phyloP scores from a whole-genome alignment of 2,113 vertebrate genomes.

The Phocoena phocoena region DNA sequence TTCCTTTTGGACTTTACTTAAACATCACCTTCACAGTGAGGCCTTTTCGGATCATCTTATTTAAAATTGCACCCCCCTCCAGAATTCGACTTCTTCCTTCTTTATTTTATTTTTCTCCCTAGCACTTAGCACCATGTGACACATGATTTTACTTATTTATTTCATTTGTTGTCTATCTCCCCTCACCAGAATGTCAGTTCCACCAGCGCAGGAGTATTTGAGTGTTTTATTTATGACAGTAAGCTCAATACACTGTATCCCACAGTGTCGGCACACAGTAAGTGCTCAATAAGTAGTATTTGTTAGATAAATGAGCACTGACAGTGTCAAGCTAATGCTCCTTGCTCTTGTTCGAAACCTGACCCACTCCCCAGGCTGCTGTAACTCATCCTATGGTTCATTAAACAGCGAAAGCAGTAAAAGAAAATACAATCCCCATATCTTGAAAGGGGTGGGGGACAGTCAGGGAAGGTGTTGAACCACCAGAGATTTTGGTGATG shows the following conservation, averaged over 20 bases:
- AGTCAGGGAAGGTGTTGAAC: background rate
- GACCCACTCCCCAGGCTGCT: background rate
- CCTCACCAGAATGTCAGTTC: background rate
- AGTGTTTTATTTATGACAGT: background rate
- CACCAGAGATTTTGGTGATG: fast-evolving
- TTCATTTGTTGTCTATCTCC: background rate
- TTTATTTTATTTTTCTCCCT: background rate
- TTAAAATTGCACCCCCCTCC: background rate
- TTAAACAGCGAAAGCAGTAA: background rate
- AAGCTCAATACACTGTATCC: background rate
- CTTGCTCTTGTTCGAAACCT: background rate
- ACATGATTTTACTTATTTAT: background rate
- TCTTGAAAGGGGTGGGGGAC: background rate
- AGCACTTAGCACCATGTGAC: background rate
- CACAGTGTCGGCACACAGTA: background rate
- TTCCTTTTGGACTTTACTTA: background rate
- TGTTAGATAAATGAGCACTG: background rate
- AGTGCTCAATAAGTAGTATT: background rate
- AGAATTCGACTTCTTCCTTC: background rate
- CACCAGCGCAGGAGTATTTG: background rate
- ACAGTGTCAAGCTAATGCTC: background rate
- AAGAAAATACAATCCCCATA: background rate
- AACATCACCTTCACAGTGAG: background rate
- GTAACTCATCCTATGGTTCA: background rate
- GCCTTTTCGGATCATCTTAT: background rate